Base-by-base conservation (phyloP, 2,797 vertebrate genomes). In the Malacoraja senta region DNA sequence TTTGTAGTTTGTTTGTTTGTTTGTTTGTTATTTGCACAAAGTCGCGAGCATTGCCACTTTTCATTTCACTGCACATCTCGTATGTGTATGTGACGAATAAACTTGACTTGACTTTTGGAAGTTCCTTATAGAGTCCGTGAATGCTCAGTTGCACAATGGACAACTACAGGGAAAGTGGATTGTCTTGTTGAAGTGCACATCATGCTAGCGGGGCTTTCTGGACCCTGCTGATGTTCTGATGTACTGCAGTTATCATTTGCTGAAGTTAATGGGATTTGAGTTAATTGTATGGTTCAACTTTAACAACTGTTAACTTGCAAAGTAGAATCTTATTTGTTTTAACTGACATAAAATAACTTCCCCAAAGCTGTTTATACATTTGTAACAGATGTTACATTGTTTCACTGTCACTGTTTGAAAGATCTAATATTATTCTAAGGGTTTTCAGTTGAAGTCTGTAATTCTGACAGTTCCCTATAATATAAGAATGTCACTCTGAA, bases 201-300 rank as follows among this genome's bases (percentile, higher is more conserved):
- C 68, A 71, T 13, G 19, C 68, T 7, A 53, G 44, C 44, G 44
- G 44, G 44, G 19, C 68, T 19, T 15, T 71, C 13, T 71, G 44
- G 44, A 53, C 44, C 44, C 4, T 53, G 44, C 44, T 53, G 44
- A 3, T 44, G 44, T 44, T 44, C 44, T 44, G 44, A 44, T 53
- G 44, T 53, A 44, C 44, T 68, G 32, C 26, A 35, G n/a, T 90
- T 32, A 91, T 10, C 88, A 91, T 38, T 35, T 71, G 88, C 19
- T 91, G 61, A 90, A 90, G 32, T 90, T 58, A n/a, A 90, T 65
- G 63, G 35, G 29, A 90, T 90, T 88, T 84, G 1, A n/a, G n/a
- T 68, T 90, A 90, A 90, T 90, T 68, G 61, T 90, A 72, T 24
- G 10, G 17, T 63, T 91, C 65, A 91, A 44, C 0, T 38, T 72